Conservation (phyloP, 2,797 vertebrate species). For the Leuciscus waleckii region DNA sequence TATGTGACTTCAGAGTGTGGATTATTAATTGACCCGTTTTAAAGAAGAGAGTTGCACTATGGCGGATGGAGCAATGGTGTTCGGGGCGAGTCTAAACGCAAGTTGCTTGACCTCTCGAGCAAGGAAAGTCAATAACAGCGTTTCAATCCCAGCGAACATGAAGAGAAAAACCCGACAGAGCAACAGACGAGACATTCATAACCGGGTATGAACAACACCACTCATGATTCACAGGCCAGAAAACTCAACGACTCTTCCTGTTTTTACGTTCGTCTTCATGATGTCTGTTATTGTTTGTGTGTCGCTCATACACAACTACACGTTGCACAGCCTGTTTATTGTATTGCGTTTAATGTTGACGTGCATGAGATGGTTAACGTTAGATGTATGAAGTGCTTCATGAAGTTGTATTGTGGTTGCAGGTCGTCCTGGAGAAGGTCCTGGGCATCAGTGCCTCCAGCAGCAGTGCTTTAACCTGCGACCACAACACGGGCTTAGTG, state of each 20-base stretch:
- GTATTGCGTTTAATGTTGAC: not conserved
- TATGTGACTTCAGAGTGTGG: not conserved
- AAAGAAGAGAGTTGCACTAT: conserved; percentile 31
- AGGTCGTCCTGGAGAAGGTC: conserved; percentile 88
- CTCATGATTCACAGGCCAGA: not conserved
- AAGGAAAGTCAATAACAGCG: conserved; percentile 53
- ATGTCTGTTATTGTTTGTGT: not conserved
- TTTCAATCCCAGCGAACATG: conserved; percentile 23
- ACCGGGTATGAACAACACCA: conserved; percentile 55
- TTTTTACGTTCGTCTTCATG: not conserved
- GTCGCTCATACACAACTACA: not conserved
- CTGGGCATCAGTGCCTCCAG: conserved; percentile 83
- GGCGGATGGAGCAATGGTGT: conserved; percentile 57
- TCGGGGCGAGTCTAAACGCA: conserved; percentile 45
- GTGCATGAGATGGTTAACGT: not conserved
- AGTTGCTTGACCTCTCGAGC: conserved; percentile 46
- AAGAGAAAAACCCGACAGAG: conserved; percentile 62
- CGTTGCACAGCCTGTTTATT: not conserved
- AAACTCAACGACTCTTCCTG: not conserved
- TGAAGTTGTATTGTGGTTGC: conserved; percentile 25
- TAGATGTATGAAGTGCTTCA: not conserved
- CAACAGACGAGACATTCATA: conserved; percentile 58
- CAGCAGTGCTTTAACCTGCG: conserved; percentile 83
- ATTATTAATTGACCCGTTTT: conserved; percentile 14
- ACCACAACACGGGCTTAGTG: conserved; percentile 82